Base-by-base conservation (phyloP, 2,113 vertebrate species). In the Tor tambroides region DNA sequence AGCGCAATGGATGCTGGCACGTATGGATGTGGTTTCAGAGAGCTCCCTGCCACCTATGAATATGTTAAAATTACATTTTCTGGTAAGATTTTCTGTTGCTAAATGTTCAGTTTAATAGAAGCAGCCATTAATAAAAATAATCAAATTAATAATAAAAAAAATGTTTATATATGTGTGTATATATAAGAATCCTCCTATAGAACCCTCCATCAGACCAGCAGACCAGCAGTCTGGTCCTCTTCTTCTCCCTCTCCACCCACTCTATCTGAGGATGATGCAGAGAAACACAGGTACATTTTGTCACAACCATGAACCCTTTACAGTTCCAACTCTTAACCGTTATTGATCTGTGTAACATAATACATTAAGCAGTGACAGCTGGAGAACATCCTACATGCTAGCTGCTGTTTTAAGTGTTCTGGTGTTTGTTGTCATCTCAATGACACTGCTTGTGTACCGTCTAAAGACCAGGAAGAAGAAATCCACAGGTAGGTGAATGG, bases 1-100 rank as follows among this genome's bases (percentile, higher is more conserved):
- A 89, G 12, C 23, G 9, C 74, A 59, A 23, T 0, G 12, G 94
- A 95, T 67, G 69, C 87, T 83, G 95, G 95, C 12, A 88, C 23
- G 43, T 95, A 95, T 87, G 92, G 92, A 81, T 95, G 95, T 80
- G 23, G 59, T 0, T 63, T 95, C 38, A 2, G 9, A 11, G 83
- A 74, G 9, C 26, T 2, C 8, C 69, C 43, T 79, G n/a, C 2
- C 5, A 71, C 92, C 19, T 94, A 92, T 86, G 51, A 1, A 0
- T 89, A 92, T 82, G 92, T 89, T 86, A 49, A 76, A 71, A 11
- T 95, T 0, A 86, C 91, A 46, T 80, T 94, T 23, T 74, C 75
- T 56, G 94, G 94, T 49, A 46, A 46, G 43, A 46, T 46, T 46
- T 46, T 43, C 43, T 46, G 43, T 46, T 12, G 12, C 12, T 46